These are phyloP conservation scores for Copsychus sechellarum DNA, from an alignment of 2,113 vertebrate genomes.

Conservation along the genomic window DNA sequence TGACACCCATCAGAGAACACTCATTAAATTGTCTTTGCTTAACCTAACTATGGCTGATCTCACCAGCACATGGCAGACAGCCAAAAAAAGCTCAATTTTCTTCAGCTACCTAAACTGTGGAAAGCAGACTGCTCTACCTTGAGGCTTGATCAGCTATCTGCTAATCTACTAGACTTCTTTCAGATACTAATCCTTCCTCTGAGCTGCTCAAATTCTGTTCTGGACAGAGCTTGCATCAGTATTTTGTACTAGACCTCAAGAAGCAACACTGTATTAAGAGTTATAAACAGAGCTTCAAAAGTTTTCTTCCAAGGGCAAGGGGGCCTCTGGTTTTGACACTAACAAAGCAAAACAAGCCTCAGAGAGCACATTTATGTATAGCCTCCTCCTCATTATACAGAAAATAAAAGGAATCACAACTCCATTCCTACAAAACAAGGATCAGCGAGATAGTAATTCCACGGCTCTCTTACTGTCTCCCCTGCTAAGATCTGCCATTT, in stretches of 20 bases:
- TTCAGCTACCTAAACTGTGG: not conserved
- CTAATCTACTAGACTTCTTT: not conserved
- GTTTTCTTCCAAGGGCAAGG: not conserved
- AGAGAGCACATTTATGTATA: not conserved
- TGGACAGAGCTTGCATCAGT: not conserved
- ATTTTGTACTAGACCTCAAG: not conserved
- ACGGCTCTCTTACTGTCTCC: not conserved
- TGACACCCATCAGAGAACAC: not conserved
- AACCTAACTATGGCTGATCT: not conserved
- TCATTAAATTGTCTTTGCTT: not conserved
- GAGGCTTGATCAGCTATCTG: not conserved
- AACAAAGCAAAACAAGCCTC: rapidly evolving
- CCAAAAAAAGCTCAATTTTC: not conserved
- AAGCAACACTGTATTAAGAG: not conserved
- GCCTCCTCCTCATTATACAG: not conserved
- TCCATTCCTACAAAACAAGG: not conserved
- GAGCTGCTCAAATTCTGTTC: not conserved
- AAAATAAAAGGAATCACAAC: not conserved
- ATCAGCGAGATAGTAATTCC: not conserved
- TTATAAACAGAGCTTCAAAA: not conserved
- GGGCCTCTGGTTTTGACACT: not conserved
- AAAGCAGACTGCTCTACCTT: not conserved
- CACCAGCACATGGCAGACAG: not conserved
- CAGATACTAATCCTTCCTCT: not conserved
- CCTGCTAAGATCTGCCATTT: not conserved